Percentiles rank a stretch among this genome's conserved stretches.
Conservation (phyloP, 2,113 vertebrate species). For the Tretioscincus oriximinensis region DNA sequence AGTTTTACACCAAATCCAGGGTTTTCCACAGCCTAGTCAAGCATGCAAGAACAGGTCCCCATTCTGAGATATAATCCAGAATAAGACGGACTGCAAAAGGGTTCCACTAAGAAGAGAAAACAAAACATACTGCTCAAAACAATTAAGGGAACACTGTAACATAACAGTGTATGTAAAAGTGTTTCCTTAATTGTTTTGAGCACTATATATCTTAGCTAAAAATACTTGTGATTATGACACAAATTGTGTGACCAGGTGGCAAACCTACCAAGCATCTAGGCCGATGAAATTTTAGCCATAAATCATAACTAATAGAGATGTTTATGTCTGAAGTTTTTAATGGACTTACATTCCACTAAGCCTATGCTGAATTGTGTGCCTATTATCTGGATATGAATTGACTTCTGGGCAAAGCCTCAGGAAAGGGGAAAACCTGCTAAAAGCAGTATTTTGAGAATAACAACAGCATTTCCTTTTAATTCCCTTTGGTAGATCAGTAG, state of each 20-base stretch:
- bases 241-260: background rate
- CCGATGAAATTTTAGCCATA: background rate
- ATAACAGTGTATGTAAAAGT: too few species aligned
- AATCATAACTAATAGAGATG: background rate
- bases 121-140: too few species aligned
- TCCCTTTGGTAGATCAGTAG: background rate
- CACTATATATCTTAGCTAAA: background rate
- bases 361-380: background rate
- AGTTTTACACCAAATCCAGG: too few species aligned
- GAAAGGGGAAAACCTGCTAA: background rate
- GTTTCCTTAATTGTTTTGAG: too few species aligned
- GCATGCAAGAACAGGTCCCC: too few species aligned
- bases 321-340: background rate
- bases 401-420: constrained; percentile 13
- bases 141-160: too few species aligned
- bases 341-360: background rate
- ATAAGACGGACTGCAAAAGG: too few species aligned
- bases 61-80: too few species aligned
- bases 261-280: background rate
- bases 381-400: background rate
- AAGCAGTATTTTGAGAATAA: background rate
- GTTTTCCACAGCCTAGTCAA: too few species aligned
- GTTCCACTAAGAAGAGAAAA: too few species aligned
- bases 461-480: background rate
- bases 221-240: background rate